Conservation (phyloP, 2,113 vertebrate genomes). For the Cebus imitator region DNA sequence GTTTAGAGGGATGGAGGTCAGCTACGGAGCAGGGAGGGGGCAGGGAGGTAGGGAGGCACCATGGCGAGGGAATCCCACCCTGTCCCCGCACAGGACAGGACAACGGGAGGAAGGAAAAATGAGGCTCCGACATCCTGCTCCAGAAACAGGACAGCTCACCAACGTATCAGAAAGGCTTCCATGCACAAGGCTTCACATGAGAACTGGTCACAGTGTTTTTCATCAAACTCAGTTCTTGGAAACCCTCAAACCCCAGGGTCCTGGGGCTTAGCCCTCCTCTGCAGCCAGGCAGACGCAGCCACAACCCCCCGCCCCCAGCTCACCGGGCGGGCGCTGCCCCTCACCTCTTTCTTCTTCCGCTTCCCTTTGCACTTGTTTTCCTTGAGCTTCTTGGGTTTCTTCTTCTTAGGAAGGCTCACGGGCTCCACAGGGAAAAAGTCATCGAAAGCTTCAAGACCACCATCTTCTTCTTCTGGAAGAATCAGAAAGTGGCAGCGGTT, state of each 20-base stretch:
- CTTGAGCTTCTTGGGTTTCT: conserved; percentile 74
- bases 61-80: rapidly evolving
- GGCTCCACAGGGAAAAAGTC: conserved; percentile 74
- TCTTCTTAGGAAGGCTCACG: conserved; percentile 76
- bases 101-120: rapidly evolving
- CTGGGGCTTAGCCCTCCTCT: background rate
- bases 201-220: background rate
- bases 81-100: background rate
- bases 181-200: rapidly evolving
- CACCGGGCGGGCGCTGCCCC: rapidly evolving
- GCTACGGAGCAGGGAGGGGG: background rate
- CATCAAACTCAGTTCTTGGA: background rate
- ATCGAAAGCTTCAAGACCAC: conserved; percentile 67
- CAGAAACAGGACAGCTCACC: background rate
- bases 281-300: background rate
- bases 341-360: conserved; percentile 76
- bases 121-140: background rate
- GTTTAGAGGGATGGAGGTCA: background rate
- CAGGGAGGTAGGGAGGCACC: too few relatives aligned
- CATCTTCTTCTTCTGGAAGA: conserved; percentile 75
- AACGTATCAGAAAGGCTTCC: background rate
- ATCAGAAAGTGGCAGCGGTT: background rate
- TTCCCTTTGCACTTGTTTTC: conserved; percentile 73
- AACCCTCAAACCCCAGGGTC: background rate
- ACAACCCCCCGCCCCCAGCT: rapidly evolving